A percentile compares a stretch with the other conserved stretches of the same genome.
Conservation (phyloP, 2,113 vertebrate genomes). For the Rhinichthys klamathensis region DNA sequence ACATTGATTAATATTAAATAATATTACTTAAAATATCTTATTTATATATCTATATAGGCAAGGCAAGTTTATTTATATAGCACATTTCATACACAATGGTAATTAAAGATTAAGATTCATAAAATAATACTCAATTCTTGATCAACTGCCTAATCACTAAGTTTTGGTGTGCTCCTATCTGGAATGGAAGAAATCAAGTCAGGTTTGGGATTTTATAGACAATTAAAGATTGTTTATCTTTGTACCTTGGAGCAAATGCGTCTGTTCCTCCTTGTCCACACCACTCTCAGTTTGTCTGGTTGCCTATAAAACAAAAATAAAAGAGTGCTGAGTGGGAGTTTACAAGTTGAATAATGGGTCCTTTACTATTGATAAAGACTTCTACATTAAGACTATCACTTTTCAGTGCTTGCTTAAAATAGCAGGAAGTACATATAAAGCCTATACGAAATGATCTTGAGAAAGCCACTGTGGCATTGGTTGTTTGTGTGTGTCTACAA, state of each 20-base stretch:
- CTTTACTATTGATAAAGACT: neutral
- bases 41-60: neutral
- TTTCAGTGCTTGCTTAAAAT: neutral
- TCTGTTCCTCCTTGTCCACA: slow-evolving; percentile 90
- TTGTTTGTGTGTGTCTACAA: neutral
- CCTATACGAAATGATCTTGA: neutral
- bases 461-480: neutral
- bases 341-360: neutral
- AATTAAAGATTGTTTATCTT: slow-evolving; percentile 26
- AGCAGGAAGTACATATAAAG: slow-evolving; percentile 2
- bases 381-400: neutral
- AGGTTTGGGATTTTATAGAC: neutral
- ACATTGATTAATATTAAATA: neutral
- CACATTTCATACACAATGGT: too few relatives aligned
- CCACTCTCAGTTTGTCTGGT: slow-evolving; percentile 88
- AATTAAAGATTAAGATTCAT: too few relatives aligned
- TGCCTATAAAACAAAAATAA: slow-evolving; percentile 76
- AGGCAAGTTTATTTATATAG: too few relatives aligned
- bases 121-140: too few relatives aligned
- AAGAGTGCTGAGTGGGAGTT: neutral
- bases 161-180: too few relatives aligned
- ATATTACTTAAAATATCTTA: neutral
- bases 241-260: slow-evolving; percentile 88
- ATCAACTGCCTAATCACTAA: too few relatives aligned
- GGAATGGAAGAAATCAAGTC: too few relatives aligned